Conservation (phyloP, 2,888 invertebrate species). For the Pyrgus malvae region DNA sequence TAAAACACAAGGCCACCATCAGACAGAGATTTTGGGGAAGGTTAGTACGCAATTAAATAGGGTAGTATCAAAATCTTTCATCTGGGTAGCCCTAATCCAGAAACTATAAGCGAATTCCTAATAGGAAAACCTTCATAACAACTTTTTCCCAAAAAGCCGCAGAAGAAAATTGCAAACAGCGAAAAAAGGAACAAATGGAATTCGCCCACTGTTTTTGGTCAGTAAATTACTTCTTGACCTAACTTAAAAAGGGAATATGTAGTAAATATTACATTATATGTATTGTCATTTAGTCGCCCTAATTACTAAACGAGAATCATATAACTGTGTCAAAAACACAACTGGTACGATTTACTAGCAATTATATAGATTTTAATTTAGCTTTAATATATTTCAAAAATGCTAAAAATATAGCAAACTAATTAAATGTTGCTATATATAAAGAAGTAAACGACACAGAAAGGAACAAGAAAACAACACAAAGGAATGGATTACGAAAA, state of each 20-base stretch:
- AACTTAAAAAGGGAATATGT: slow-evolving; percentile 68
- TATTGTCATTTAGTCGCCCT: slow-evolving; percentile 81
- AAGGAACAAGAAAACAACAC: slow-evolving; percentile 44
- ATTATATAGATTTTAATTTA: slow-evolving; percentile 2
- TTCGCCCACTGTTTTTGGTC: slow-evolving; percentile 18
- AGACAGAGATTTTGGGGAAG: slow-evolving; percentile 37
- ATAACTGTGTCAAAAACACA: slow-evolving; percentile 46
- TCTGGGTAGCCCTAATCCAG: slow-evolving; percentile 38
- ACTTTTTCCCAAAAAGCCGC: slow-evolving; percentile 42
- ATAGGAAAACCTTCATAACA: slow-evolving; percentile 46
- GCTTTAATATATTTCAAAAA: slow-evolving; percentile 12
- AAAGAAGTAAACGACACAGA: slow-evolving; percentile 31
- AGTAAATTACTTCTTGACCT: slow-evolving; percentile 53
- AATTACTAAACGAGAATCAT: slow-evolving; percentile 78
- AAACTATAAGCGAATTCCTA: slow-evolving; percentile 43
- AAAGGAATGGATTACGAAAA: slow-evolving; percentile 31
- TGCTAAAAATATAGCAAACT: slow-evolving; percentile 11
- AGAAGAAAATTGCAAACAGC: slow-evolving; percentile 35
- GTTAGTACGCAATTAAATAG: slow-evolving; percentile 44
- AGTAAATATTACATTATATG: slow-evolving; percentile 70
- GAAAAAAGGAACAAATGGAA: slow-evolving; percentile 27
- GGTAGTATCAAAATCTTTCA: slow-evolving; percentile 41
- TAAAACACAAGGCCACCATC: slow-evolving; percentile 25
- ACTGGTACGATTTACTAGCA: slow-evolving; percentile 10
- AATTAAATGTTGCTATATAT: slow-evolving; percentile 4